Evolutionary conservation across 2,113 vertebrate genomes (phyloP), one percentile per base, ranked within the genome.

Genomic region (Esox niger): DNA sequence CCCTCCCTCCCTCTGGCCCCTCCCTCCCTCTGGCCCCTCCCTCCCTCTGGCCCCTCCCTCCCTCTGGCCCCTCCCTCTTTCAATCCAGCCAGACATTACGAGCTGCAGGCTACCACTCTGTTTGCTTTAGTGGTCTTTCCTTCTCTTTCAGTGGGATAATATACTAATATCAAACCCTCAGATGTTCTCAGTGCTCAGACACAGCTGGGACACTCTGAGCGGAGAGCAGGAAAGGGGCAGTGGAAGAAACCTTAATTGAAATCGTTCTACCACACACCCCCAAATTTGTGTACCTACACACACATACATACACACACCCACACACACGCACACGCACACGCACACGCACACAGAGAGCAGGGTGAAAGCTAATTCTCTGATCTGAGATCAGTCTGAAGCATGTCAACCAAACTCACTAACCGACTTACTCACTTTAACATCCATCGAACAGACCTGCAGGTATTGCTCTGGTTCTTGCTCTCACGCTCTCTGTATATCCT

Each of bases 361-460:
- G 13, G n/a, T 5, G 11, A 27, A 23, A 27, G 15, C 10, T 25
- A 56, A 27, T 56, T 56, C 25, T 27, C 54, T 59, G 57, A 59
- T 59, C 15, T 6, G 31, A 31, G 13, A 32, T 29, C 26, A 30
- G 26, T 59, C 26, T 31, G 29, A 15, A 15, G 29, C 17, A 2
- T 20, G 6, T n/a, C 5, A 29, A 15, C 29, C 35, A 38, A 38
- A 38, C 35, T 15, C 29, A 31, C 56, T 31, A 11, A 9, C 15
- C 15, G 27, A 26, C 52, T 23, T 9, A 55, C 23, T 55, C n/a
- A 10, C 52, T 26, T 23, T 13, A 55, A 55, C 54, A 55, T 55
- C 25, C 54, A 55, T 55, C 54, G 23, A 11, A 23, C 13, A 64
- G 74, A 70, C 62, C 71, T 59, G 61, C 17, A 62, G 56, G 47